Evolutionary conservation across 2,113 vertebrate species (phyloP), one percentile per base, ranked within the genome.

Genomic region (Thunnus thynnus): DNA sequence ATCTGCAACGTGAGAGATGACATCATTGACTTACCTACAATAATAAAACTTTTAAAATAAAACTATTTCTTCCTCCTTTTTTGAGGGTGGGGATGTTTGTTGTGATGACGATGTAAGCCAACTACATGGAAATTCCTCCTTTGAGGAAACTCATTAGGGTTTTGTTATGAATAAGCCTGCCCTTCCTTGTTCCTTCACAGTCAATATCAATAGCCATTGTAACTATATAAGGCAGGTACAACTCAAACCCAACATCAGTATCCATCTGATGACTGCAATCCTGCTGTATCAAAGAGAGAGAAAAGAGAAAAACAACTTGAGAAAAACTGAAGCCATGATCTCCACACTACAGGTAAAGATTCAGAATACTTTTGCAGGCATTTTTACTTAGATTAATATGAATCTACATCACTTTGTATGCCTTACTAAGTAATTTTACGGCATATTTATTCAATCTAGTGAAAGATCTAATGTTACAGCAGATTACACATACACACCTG

Each of bases 281-380:
- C 51, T 50, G 1, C 72, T 51, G 64, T 54, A 73, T 48, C 57
- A 16, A 36, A 51, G n/a, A 83, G 72, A 83, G 46, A 54, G 32
- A 70, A 65, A 20, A 76, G 32, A 51, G 22, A 54, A 57, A 20
- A 51, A 32, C 52, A 41, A 58, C 66, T 27, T 61, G 51, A 32
- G 16, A 81, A 13, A 47, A 76, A 65, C 61, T 63, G 57, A 76
- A 88, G 51, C 63, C 66, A 95, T 96, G 94, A 82, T 94, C 48
- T 90, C 86, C 55, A 90, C 46, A 65, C 36, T 94, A 41, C 85
- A 91, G 93, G 95, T 94, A 93, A 76, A 56, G 2, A 64, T 27
- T 52, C 14, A 27, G 5, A 44, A 54, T 48, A 20, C 18, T 72
- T 58, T 25, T 54, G 0, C 4, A 56, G n/a, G 1, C 5, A 10